Evolutionary conservation across 2,888 invertebrate genomes (phyloP), one percentile per base, ranked within the genome.

Genomic region (Tinea trinotella): DNA sequence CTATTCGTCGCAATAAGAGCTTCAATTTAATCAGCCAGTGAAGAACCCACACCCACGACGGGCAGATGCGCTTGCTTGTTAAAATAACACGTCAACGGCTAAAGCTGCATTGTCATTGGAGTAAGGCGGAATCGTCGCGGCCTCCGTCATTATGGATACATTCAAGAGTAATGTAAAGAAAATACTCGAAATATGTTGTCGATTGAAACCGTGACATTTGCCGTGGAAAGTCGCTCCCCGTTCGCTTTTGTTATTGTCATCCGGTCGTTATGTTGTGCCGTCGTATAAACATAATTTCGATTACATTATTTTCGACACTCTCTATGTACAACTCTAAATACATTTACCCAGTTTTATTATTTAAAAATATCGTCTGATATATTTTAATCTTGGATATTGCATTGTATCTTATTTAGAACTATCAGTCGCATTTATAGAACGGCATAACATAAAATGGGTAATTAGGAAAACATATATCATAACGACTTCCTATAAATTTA

Each of bases 161-260:
- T 81, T 78, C 76, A 76, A 70, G 73, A 73, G 76, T 79, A 78
- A 80, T 79, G 68, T 74, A 75, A 82, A 79, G 76, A 80, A 83
- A 83, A 83, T 79, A 83, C 80, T 80, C 66, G 66, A 74, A 67
- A 68, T 71, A 73, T 76, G 76, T 74, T 75, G 79, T 74, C 74
- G 68, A 75, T 76, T 80, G 74, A 72, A 79, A 77, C 74, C 73
- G 64, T 76, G 77, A 74, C 76, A 76, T 75, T 72, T 64, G 67
- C 67, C 61, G 62, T 70, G 63, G 65, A 67, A 67, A 40, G 40
- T 40, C n/a, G 40, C 40, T 40, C 40, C 40, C 40, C 40, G 40
- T 40, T 13, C 13, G 40, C 40, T 15, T 40, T 40, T 40, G 13
- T 40, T 40, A 15, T 40, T 15, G 40, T 40, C 12, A 40, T 30